Percentiles rank a stretch among this genome's conserved stretches.
phyloP scores from a whole-genome alignment of 2,113 vertebrate species.

The Diphyllodes magnificus region DNA sequence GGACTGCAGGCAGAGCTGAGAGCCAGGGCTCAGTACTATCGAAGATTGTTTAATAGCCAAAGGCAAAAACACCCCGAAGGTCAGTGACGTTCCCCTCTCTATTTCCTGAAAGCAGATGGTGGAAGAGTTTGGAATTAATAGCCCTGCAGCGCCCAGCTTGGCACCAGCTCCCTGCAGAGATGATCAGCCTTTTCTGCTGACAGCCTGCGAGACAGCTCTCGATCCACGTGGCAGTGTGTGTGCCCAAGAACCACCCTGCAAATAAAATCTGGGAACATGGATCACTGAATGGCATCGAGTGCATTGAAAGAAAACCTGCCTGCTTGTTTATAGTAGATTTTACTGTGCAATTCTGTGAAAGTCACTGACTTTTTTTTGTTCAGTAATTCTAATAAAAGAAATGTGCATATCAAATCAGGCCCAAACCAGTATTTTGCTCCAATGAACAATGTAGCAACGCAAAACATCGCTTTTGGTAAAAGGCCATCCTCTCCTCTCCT shows the following conservation, averaged over 20 bases:
- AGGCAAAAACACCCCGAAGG: conserved; percentile 27
- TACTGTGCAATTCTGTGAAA: neutral
- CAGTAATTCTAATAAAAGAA: neutral
- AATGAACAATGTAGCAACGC: neutral
- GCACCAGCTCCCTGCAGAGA: neutral
- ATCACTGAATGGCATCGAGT: neutral
- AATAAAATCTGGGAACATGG: rapidly evolving
- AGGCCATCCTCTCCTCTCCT: neutral
- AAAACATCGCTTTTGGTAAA: neutral
- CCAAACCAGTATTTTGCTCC: neutral
- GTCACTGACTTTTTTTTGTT: neutral
- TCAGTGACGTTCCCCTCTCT: neutral
- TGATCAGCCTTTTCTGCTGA: neutral
- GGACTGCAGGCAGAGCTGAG: neutral
- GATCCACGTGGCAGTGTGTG: rapidly evolving
- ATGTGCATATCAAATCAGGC: neutral
- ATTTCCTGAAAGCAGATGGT: conserved; percentile 51
- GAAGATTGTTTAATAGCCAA: neutral
- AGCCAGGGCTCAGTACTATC: neutral
- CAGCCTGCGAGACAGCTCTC: neutral
- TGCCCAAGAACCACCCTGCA: neutral
- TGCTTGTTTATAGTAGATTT: neutral
- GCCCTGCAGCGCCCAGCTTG: neutral
- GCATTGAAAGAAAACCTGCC: neutral
- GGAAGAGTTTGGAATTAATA: conserved; percentile 20